A percentile compares a stretch with the other conserved stretches of the same genome.
These are phyloP conservation scores for Syngnathus scovelli DNA, from an alignment of 2,113 vertebrate genomes.

Conservation along the genomic window DNA sequence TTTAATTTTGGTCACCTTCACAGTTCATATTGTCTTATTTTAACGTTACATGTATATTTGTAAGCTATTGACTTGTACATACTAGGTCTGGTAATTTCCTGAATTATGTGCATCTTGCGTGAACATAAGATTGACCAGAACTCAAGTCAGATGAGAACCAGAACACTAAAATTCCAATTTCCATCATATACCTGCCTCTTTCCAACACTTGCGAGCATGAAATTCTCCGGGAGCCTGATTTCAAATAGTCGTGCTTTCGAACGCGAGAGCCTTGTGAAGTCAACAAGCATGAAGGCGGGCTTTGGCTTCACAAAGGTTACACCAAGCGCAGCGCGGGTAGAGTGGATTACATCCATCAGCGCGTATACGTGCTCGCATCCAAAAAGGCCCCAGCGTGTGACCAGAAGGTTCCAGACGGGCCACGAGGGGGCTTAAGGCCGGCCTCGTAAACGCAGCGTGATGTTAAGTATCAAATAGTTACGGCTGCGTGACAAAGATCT, in stretches of 20 bases:
- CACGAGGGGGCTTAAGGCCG: conserved; percentile 46
- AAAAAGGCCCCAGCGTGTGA: conserved; percentile 39
- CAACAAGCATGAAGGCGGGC: conserved; percentile 73
- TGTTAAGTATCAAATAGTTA: conserved; percentile 54
- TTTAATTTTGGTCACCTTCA: too few species aligned
- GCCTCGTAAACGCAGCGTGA: conserved; percentile 56
- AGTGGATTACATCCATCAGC: conserved; percentile 63
- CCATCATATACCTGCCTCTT: conserved; percentile 71
- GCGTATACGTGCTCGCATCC: conserved; percentile 49
- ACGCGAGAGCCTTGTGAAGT: conserved; percentile 76
- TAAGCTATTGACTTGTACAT: too few species aligned
- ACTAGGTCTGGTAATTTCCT: too few species aligned
- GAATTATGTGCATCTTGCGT: neutral
- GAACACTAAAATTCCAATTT: conserved; percentile 74
- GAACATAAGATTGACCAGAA: conserved; percentile 60
- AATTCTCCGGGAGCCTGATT: conserved; percentile 65
- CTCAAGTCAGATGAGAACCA: conserved; percentile 60
- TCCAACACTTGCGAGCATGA: conserved; percentile 66
- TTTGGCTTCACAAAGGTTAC: conserved; percentile 58
- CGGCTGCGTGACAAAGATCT: conserved; percentile 37
- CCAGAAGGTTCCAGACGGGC: conserved; percentile 41
- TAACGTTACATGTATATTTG: too few species aligned
- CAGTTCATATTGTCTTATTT: too few species aligned
- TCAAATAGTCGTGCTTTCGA: conserved; percentile 68
- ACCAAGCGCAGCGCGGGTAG: conserved; percentile 32